Base-by-base conservation (phyloP, 2,888 invertebrate genomes). In the Dioctria rufipes region DNA sequence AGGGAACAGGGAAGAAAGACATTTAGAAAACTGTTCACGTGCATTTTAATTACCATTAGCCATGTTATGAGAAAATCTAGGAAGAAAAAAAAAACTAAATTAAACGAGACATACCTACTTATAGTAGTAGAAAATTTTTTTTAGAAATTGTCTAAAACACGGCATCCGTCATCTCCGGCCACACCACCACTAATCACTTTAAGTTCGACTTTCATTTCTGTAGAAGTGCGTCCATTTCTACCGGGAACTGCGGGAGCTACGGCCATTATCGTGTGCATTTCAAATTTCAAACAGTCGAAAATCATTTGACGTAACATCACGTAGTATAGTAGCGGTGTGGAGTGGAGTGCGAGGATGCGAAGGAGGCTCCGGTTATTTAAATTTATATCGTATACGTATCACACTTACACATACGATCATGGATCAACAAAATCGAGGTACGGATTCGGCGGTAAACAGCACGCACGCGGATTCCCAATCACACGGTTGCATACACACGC, bases 401-500 rank as follows among this genome's bases (percentile, higher is more conserved):
- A 73, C 60, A 54, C 25, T 73, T 58, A 73, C 60, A 73, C 73
- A 51, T 42, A 67, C 25, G 46, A 4, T 4, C 54, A 54, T 11
- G 11, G 49, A 9, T 25, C 11, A n/a, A 8, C 11, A n/a, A 8
- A n/a, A 54, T 54, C 54, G 54, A 6, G 54, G 11, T 25, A 66
- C 25, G 43, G 4, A n/a, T 9, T 43, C 51, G 25, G 25, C 25
- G 25, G 25, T 25, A 25, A 25, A 25, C 25, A 25, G 25, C 25
- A 77, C 77, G 77, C 61, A 77, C 11, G 49, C 3, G 37, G 43
- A 25, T 25, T 25, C 49, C 46, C 39, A 43, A 63, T 49, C 77
- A 78, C 78, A 78, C 81, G 71, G 63, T 67, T 80, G 77, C 67
- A 81, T 81, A 78, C 80, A 81, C 67, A 78, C 73, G 78, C 67